Evolutionary conservation across 2,113 vertebrate species (phyloP).

Genomic region (Pseudorhombus dupliciocellatus): DNA sequence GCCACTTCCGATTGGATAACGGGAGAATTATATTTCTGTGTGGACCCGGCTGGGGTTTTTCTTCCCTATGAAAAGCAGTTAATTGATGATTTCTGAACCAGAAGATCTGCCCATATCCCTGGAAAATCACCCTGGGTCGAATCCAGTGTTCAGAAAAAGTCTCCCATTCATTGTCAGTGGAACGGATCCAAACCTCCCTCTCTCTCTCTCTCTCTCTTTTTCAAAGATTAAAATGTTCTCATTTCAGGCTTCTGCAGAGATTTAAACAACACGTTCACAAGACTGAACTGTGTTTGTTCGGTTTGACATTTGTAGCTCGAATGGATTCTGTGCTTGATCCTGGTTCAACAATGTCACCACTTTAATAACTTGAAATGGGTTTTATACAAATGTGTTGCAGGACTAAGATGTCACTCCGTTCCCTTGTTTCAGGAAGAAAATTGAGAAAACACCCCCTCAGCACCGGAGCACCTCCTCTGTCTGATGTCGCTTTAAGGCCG

Average conservation of each 20-base stretch:
- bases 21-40: conserved; percentile 7
- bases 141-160: conserved; percentile 44
- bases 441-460: neutral
- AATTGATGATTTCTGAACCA: conserved; percentile 47
- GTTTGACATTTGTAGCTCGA: neutral
- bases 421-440: conserved; percentile 7
- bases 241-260: conserved; percentile 17
- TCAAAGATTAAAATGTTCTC: conserved; percentile 23
- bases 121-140: conserved; percentile 49
- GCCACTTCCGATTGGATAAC: neutral
- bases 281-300: conserved; percentile 15
- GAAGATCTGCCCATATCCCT: conserved; percentile 47
- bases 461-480: neutral
- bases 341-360: neutral
- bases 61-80: conserved; percentile 22
- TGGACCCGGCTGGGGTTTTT: conserved; percentile 14
- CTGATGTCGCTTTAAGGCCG: conserved; percentile 54
- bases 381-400: neutral
- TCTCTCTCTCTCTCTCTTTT: conserved; percentile 18
- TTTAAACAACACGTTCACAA: conserved; percentile 21
- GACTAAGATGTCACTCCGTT: neutral
- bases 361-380: neutral
- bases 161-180: conserved; percentile 52
- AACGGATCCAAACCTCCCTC: conserved; percentile 24
- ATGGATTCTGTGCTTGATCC: neutral